Conservation (phyloP, 2,888 invertebrate genomes). For the Orchesellides sinensis region DNA sequence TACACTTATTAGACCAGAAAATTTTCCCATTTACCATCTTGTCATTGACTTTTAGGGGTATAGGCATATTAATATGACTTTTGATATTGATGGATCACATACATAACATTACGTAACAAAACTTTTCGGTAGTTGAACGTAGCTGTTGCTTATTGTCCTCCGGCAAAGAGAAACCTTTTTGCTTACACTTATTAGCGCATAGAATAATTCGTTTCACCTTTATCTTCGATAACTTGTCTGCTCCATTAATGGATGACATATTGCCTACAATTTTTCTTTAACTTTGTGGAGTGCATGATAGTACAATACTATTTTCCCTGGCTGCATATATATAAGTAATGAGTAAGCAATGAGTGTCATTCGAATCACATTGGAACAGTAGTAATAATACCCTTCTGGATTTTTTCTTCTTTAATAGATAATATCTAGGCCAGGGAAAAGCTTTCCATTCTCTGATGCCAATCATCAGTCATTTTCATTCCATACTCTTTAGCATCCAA, state of each 20-base stretch:
- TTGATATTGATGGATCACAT: constrained; percentile 61
- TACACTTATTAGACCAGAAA: constrained; percentile 42
- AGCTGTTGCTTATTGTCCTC: neutral
- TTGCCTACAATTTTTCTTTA: constrained; percentile 32
- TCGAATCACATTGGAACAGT: constrained; percentile 4
- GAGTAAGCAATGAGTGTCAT: constrained; percentile 4
- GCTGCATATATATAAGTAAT: neutral
- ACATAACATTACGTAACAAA: neutral
- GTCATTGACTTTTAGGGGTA: constrained; percentile 17
- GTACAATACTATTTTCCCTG: no score
- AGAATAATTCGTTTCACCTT: constrained; percentile 59
- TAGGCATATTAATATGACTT: constrained; percentile 44
- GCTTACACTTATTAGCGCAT: constrained; percentile 43
- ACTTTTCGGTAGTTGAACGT: constrained; percentile 12
- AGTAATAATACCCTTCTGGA: neutral
- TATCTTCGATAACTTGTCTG: constrained; percentile 64
- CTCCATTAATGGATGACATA: constrained; percentile 67
- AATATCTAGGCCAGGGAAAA: constrained; percentile 43
- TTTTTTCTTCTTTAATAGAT: constrained; percentile 13
- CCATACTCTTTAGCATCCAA: neutral
- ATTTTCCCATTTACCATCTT: constrained; percentile 41
- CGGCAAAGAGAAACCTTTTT: neutral
- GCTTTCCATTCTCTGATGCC: constrained; percentile 19
- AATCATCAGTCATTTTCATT: constrained; percentile 47
- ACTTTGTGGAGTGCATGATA: no score